phyloP scores from a whole-genome alignment of 2,797 vertebrate species.

The Myiotriccus ornatus region DNA sequence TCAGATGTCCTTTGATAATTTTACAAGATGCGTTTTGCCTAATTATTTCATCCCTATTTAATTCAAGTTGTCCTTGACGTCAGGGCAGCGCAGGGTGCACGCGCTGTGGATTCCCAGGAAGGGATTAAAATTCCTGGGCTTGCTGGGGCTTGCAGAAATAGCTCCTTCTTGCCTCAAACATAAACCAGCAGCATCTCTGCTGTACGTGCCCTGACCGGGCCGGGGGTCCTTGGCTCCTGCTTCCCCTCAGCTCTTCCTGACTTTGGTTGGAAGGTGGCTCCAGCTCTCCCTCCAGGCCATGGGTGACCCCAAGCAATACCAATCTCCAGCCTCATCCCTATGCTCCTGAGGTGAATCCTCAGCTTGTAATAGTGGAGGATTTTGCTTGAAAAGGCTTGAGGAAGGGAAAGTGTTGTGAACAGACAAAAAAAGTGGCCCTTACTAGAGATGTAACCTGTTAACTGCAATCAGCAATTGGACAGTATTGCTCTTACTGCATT shows the following conservation, averaged over 20 bases:
- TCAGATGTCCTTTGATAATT: conserved; percentile 37
- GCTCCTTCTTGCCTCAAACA: neutral
- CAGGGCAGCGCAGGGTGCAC: accelerated
- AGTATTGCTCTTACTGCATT: neutral
- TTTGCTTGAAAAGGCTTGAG: neutral
- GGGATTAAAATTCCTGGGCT: conserved; percentile 5
- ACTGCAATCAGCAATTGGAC: accelerated
- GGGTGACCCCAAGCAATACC: neutral
- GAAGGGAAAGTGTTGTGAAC: neutral
- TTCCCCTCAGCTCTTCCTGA: neutral
- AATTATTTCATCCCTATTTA: conserved; percentile 34
- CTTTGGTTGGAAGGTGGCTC: neutral
- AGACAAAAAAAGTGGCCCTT: neutral
- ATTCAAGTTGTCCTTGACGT: neutral
- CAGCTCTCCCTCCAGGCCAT: neutral
- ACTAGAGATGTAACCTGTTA: neutral
- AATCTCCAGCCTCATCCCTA: neutral
- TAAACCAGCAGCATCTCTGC: neutral
- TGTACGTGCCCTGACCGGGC: accelerated
- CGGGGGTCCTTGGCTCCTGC: neutral
- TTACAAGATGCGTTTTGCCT: conserved; percentile 42
- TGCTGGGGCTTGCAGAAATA: neutral
- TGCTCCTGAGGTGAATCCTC: neutral
- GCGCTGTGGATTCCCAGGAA: neutral
- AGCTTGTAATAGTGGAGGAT: neutral